Base-by-base conservation (phyloP, 2,113 vertebrate species). In the Sinocyclocheilus anophthalmus region DNA sequence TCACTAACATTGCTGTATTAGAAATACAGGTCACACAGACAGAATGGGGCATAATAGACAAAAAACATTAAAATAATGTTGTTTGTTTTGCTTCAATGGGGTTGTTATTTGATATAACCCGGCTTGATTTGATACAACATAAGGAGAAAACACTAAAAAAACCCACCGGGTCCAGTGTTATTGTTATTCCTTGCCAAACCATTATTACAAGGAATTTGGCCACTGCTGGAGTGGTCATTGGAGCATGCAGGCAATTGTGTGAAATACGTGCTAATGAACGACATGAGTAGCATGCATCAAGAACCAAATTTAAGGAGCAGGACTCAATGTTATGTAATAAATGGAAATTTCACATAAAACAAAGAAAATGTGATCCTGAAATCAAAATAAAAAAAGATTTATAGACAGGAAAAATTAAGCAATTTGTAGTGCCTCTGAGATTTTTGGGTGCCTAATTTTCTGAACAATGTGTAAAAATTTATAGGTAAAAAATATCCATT, bases 141-240 rank as follows among this genome's bases (percentile, higher is more conserved):
- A n/a, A n/a, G n/a, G n/a, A n/a, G n/a, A n/a, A n/a, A n/a, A n/a
- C n/a, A n/a, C n/a, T n/a, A n/a, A n/a, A n/a, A n/a, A n/a, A n/a
- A n/a, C n/a, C n/a, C n/a, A n/a, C n/a, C n/a, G n/a, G n/a, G n/a
- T n/a, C n/a, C n/a, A n/a, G n/a, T n/a, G n/a, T n/a, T n/a, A n/a
- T n/a, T n/a, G n/a, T n/a, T 10, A 14, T 75, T 75, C 72, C 57
- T 24, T 5, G 14, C 59, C 78, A 48, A 45, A 45, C n/a, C 78
- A 81, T 80, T 63, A 80, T 80, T 48, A 81, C 37, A 26, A 26
- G 26, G n/a, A n/a, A 65, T 67, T 81, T 67, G 79, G 79, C n/a
- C n/a, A 5, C 59, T 11, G 79, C 14, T 30, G 13, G 13, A 65
- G 37, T 48, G 59, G 12, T 67, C 2, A 48, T 67, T 65, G 59